Conservation (phyloP, 2,888 invertebrate species). For the Melolontha melolontha region DNA sequence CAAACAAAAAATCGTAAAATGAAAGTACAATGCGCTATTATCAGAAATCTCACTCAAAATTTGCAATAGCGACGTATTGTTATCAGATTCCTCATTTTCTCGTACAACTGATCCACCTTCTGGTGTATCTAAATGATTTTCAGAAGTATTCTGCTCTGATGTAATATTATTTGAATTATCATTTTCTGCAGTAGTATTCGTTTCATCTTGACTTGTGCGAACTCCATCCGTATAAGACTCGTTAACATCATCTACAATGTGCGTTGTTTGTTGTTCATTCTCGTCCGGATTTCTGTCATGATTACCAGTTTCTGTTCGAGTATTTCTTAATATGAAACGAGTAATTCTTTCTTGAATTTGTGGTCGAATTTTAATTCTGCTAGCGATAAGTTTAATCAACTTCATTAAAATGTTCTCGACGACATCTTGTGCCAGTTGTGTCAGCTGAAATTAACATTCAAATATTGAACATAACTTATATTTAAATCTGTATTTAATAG, state of each 20-base stretch:
- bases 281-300: not conserved
- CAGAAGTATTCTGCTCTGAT: not conserved
- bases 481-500: too few species aligned
- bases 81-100: constrained; percentile 46
- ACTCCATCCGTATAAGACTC: constrained; percentile 36
- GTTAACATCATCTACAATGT: not conserved
- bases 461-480: not conserved
- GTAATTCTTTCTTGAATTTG: constrained; percentile 19
- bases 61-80: constrained; percentile 49
- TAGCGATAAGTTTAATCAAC: constrained; percentile 57
- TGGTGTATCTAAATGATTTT: constrained; percentile 2
- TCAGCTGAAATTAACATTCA: constrained; percentile 70
- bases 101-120: constrained; percentile 22
- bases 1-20: constrained; percentile 78
- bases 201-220: constrained; percentile 47
- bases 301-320: not conserved
- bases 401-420: constrained; percentile 68
- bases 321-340: not conserved
- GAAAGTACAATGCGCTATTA: constrained; percentile 73
- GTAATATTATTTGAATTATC: not conserved
- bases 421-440: constrained; percentile 81
- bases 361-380: constrained; percentile 4
- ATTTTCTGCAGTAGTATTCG: constrained; percentile 12
- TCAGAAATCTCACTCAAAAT: constrained; percentile 48
- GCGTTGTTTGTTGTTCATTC: not conserved